A percentile compares a stretch with the other conserved stretches of the same genome.
Conservation (phyloP, 1,140 invertebrate genomes). For the Chironomus tepperi region DNA sequence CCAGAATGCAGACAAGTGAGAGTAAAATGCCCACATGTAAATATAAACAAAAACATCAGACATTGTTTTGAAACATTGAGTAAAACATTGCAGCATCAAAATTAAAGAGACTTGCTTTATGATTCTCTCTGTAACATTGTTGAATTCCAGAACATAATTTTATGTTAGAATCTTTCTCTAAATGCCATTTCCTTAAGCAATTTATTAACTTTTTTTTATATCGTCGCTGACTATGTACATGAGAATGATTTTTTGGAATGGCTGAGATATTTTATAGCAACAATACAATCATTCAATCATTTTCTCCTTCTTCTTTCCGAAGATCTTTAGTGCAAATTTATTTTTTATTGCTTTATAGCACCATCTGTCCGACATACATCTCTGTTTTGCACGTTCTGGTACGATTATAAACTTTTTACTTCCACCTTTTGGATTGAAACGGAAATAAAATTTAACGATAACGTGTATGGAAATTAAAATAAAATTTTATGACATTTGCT, state of each 20-base stretch:
- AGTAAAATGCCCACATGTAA: neutral
- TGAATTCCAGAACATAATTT: too few relatives aligned
- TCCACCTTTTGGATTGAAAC: neutral
- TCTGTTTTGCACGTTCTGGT: neutral
- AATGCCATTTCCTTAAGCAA: neutral
- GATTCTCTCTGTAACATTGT: too few relatives aligned
- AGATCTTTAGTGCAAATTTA: neutral
- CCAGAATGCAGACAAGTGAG: neutral
- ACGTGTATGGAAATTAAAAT: neutral
- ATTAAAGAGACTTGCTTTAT: too few relatives aligned
- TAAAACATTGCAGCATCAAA: too few relatives aligned
- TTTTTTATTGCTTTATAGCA: neutral
- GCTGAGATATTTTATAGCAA: neutral
- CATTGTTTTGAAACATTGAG: neutral
- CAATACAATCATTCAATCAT: neutral
- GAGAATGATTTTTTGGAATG: neutral
- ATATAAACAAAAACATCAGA: neutral
- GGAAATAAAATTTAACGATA: conserved; percentile 3
- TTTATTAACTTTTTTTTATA: neutral
- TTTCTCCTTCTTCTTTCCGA: neutral
- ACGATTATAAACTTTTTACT: neutral
- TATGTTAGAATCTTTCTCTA: too few relatives aligned
- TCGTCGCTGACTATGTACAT: neutral
- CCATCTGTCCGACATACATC: neutral
- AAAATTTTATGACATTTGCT: conserved; percentile 4